Evolutionary conservation across 2,113 vertebrate species (phyloP).

Genomic region (Rhynchopsitta pachyrhyncha): DNA sequence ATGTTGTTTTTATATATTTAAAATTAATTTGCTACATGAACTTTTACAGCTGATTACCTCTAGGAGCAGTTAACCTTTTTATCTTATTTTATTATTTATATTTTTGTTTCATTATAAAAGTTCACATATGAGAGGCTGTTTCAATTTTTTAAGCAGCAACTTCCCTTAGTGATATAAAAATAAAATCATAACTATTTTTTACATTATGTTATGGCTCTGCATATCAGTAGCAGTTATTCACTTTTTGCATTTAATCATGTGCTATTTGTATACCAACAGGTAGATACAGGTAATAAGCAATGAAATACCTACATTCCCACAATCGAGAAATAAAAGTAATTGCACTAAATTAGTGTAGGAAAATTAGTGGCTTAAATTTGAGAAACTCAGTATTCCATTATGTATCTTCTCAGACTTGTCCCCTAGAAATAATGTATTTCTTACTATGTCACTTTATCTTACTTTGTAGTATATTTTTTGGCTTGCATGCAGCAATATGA

Average conservation of each 20-base stretch:
- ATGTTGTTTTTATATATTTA: not conserved
- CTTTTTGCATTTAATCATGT: not conserved
- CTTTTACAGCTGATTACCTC: not conserved
- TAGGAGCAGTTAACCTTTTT: not conserved
- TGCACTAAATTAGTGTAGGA: not conserved
- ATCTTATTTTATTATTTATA: not conserved
- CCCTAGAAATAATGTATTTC: not conserved
- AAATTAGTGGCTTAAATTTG: not conserved
- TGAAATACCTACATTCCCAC: not conserved
- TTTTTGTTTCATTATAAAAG: not conserved
- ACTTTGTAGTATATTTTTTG: not conserved
- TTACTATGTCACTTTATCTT: not conserved
- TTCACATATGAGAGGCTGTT: not conserved
- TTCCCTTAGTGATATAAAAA: not conserved
- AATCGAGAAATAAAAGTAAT: not conserved
- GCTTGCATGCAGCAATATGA: not conserved
- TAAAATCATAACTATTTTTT: not conserved
- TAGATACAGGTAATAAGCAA: not conserved
- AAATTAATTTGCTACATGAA: not conserved
- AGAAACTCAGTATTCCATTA: not conserved
- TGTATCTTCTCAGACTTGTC: not conserved
- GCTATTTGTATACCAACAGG: rapidly evolving
- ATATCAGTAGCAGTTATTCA: not conserved
- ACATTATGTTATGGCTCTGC: not conserved
- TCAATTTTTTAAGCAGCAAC: not conserved